phyloP scores from a whole-genome alignment of 2,113 vertebrate species.

The Pelmatolapia mariae region DNA sequence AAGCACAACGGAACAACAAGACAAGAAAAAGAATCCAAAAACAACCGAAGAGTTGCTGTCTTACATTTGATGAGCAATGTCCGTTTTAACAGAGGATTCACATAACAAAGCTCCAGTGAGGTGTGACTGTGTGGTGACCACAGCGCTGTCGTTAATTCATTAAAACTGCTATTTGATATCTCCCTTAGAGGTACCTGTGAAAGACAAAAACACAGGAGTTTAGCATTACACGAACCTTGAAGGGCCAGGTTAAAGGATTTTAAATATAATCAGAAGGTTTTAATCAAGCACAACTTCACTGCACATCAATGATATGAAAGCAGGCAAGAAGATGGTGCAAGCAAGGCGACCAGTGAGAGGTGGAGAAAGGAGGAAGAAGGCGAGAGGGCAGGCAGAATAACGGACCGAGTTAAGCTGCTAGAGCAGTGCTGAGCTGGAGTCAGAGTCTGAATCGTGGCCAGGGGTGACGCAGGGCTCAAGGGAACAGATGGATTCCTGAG shows the following conservation, averaged over 20 bases:
- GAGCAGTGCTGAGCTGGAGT: slow-evolving; percentile 69
- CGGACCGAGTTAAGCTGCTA: slow-evolving; percentile 61
- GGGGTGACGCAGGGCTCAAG: slow-evolving; percentile 33
- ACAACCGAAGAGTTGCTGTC: background rate
- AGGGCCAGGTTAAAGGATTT: background rate
- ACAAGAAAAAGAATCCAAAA: background rate
- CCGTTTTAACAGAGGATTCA: background rate
- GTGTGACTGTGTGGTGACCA: background rate
- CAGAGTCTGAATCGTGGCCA: slow-evolving; percentile 61
- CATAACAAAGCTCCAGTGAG: background rate
- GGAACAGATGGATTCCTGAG: slow-evolving; percentile 53
- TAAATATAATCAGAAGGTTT: background rate
- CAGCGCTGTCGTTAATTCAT: slow-evolving; percentile 11
- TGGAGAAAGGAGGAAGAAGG: background rate
- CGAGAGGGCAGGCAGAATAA: slow-evolving; percentile 24
- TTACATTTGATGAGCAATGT: background rate
- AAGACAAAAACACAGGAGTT: background rate
- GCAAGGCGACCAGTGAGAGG: slow-evolving; percentile 22
- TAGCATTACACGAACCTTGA: background rate
- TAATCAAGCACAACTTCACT: background rate
- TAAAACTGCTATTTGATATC: slow-evolving; percentile 31
- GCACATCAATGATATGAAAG: background rate
- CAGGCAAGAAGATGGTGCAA: slow-evolving; percentile 23
- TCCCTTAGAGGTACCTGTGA: slow-evolving; percentile 41
- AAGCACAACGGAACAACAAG: slow-evolving; percentile 4